Base-by-base conservation (phyloP, 64 coral and sea anemone genomes). In the Montipora sp. region DNA sequence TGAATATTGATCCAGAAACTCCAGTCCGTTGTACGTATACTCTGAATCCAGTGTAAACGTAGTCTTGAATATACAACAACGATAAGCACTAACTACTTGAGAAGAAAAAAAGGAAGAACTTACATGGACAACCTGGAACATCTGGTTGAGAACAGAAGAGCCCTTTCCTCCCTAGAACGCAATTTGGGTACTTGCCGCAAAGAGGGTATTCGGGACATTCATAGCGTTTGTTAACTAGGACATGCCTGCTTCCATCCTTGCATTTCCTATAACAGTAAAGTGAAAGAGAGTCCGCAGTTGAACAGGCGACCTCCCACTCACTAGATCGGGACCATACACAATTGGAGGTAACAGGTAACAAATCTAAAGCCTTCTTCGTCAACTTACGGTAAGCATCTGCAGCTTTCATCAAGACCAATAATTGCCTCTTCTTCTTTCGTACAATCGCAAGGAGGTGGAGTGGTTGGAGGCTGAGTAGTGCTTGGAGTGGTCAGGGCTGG, bases 161-260 rank as follows among this genome's bases (percentile, higher is more conserved):
- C 46, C 95, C 95, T 71, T 90, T 96, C 36, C 95, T 77, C n/a
- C 91, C 95, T 8, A 48, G 78, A 51, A 96, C 90, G 48, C 95
- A 96, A 3, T 69, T 84, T 18, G 91, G 95, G 23, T 20, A 49
- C 13, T 90, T 21, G 5, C 95, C 95, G 61, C 81, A 96, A 0
- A 61, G 73, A 4, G 79, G 77, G 67, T 58, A 48, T 12, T 91
- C 20, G 0, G 83, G 90, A n/a, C 94, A 96, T 78, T 92, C 71
- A 22, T 88, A 92, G 18, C 75, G 36, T 7, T 83, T 89, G 57
- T 93, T 93, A 11, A 75, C 57, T 75, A 76, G 73, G 14, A 88
- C 90, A 48, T 83, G 83, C 14, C 60, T 91, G 36, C 24, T 13
- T 8, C 83, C 83, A 45, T 75, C 70, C 3, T 79, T 50, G 59